Evolutionary conservation across 2,113 vertebrate genomes (phyloP).

Genomic region (Columba janthina): DNA sequence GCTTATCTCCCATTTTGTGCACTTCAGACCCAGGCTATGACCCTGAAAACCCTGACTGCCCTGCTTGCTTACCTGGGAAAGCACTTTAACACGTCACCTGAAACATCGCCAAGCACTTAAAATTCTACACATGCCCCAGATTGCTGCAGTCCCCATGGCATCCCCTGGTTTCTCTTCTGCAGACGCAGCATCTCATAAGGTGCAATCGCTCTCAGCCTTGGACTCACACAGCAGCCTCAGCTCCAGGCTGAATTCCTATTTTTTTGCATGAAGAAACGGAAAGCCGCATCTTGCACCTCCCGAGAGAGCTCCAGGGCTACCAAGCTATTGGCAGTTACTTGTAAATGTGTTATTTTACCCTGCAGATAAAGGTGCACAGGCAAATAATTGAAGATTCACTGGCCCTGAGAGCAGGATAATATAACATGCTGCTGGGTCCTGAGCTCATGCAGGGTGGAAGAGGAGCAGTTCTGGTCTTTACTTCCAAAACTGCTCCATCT

Average conservation of each 20-base stretch:
- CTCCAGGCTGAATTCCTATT: background rate
- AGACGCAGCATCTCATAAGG: background rate
- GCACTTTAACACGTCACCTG: background rate
- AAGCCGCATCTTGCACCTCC: background rate
- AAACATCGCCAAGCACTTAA: background rate
- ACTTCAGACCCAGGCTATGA: background rate
- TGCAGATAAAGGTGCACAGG: background rate
- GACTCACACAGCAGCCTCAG: background rate
- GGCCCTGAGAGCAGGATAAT: background rate
- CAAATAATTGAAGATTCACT: background rate
- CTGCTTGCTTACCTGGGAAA: background rate
- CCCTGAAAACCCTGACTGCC: background rate
- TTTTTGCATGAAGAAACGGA: background rate
- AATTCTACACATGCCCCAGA: rapidly evolving
- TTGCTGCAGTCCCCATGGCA: background rate
- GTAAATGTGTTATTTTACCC: rapidly evolving
- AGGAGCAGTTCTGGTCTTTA: background rate
- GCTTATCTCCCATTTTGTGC: background rate
- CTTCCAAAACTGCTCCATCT: conserved; percentile 64
- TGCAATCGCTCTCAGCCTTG: too few relatives aligned
- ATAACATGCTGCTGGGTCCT: rapidly evolving
- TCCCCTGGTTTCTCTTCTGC: background rate
- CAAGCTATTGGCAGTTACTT: background rate
- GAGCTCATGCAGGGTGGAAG: background rate
- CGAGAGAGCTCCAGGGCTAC: background rate